Base-by-base conservation (phyloP, 2,888 invertebrate species). In the Sycophila texana region DNA sequence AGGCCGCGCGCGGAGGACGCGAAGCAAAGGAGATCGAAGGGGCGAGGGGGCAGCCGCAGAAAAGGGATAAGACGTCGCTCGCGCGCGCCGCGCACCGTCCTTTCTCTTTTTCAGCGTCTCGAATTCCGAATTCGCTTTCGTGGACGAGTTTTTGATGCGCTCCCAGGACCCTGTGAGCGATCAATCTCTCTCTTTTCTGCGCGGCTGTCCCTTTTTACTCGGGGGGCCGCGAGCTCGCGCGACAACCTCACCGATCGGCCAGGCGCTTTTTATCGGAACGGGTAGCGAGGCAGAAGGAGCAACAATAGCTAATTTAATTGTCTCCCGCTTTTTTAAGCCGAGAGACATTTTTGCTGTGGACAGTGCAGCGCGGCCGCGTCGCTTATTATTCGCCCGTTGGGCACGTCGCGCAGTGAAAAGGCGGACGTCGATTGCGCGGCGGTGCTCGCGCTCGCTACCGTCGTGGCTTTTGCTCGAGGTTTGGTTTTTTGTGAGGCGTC, bases 251-350 rank as follows among this genome's bases (percentile, higher is more conserved):
- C 39, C 26, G 51, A 39, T 14, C 39, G 39, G 18, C 18, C 39
- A 7, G 22, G 39, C 58, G 70, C 13, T 16, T 39, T 39, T 39
- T 39, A 39, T 39, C 39, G 39, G 39, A 10, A 57, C 7, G 20
- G 4, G 7, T 2, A 5, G n/a, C 61, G 16, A 14, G 53, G 5
- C 7, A 30, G 26, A 5, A 4, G 30, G 14, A 61, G 63, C 63
- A 60, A 75, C 70, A 73, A 76, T 68, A 61, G 60, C 73, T 76
- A 76, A 80, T 73, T 76, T 80, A 80, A 80, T 80, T 76, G 80
- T 76, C 76, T 73, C 60, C 57, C n/a, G 55, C 63, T 49, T 66
- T 53, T 47, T 53, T 51, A 63, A 58, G 20, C 5, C 10, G 70
- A 22, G 20, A n/a, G 26, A 20, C 12, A 71, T 51, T 72, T 76